Conservation (phyloP, 1,140 invertebrate genomes). For the Brachionus rubens region DNA sequence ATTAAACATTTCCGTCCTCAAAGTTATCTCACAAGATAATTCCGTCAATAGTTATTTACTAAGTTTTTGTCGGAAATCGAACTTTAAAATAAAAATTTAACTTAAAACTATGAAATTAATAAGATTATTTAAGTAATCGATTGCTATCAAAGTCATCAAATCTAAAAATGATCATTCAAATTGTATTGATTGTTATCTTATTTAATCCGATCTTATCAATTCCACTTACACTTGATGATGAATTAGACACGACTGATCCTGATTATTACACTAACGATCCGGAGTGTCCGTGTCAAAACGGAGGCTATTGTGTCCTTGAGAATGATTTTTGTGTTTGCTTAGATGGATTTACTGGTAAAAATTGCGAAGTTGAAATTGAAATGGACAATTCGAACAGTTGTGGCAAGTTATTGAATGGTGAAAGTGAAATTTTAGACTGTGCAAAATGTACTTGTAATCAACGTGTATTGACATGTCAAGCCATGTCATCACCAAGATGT, state of each 20-base stretch:
- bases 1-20: constrained; percentile 28
- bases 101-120: too few species aligned
- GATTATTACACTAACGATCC: not conserved
- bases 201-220: not conserved
- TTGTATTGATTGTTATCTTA: not conserved
- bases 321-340: constrained; percentile 46
- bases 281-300: constrained; percentile 22
- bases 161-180: not conserved
- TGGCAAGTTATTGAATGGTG: constrained; percentile 44
- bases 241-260: not conserved
- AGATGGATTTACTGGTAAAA: constrained; percentile 3
- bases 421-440: constrained; percentile 36
- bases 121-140: too few species aligned
- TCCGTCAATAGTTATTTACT: constrained; percentile 41
- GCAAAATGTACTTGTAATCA: constrained; percentile 38
- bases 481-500: not conserved
- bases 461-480: constrained; percentile 7
- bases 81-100: not conserved
- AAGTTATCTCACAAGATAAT: constrained; percentile 35
- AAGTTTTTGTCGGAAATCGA: constrained; percentile 35
- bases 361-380: constrained; percentile 34
- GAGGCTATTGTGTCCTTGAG: constrained; percentile 31
- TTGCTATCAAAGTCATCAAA: too few species aligned
- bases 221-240: not conserved
- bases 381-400: not conserved